Percentiles rank a stretch among this genome's conserved stretches.
Evolutionary conservation across 1,140 invertebrate species (phyloP).

Genomic region (Hyphantria cunea): DNA sequence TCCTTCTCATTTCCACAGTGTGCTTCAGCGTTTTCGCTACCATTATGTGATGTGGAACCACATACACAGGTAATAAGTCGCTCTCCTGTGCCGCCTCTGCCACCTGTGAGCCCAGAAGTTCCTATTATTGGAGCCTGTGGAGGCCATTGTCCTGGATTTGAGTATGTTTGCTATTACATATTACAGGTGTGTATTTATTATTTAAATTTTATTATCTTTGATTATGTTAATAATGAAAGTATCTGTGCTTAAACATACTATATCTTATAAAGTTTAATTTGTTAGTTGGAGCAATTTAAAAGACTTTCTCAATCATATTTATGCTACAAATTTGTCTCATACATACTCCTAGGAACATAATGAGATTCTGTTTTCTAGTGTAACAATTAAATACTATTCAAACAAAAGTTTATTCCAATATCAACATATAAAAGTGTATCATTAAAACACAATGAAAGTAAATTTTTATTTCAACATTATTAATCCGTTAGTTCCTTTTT

Average conservation of each 20-base stretch:
- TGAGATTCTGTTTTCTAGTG: too few species aligned
- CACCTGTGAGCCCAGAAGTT: conserved; percentile 71
- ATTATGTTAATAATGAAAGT: neutral
- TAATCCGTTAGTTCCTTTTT: too few species aligned
- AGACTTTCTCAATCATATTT: too few species aligned
- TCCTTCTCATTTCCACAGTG: conserved; percentile 66
- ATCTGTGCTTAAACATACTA: neutral
- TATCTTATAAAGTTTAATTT: neutral
- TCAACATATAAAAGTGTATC: too few species aligned
- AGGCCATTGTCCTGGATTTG: conserved; percentile 84
- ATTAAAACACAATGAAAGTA: too few species aligned
- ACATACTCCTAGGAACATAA: too few species aligned
- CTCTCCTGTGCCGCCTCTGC: conserved; percentile 57
- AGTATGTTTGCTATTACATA: conserved; percentile 86
- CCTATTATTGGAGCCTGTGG: conserved; percentile 84
- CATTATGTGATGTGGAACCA: conserved; percentile 57
- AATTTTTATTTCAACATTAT: too few species aligned
- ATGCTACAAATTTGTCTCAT: too few species aligned
- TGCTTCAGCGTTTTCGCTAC: conserved; percentile 68
- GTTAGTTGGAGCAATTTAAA: too few species aligned
- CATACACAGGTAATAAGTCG: conserved; percentile 43
- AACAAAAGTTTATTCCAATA: too few species aligned
- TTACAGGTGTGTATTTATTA: conserved; percentile 77
- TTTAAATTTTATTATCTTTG: neutral
- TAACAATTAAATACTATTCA: too few species aligned